These are phyloP conservation scores for Nycticryphes semicollaris DNA, from an alignment of 2,113 vertebrate species.

Conservation along the genomic window DNA sequence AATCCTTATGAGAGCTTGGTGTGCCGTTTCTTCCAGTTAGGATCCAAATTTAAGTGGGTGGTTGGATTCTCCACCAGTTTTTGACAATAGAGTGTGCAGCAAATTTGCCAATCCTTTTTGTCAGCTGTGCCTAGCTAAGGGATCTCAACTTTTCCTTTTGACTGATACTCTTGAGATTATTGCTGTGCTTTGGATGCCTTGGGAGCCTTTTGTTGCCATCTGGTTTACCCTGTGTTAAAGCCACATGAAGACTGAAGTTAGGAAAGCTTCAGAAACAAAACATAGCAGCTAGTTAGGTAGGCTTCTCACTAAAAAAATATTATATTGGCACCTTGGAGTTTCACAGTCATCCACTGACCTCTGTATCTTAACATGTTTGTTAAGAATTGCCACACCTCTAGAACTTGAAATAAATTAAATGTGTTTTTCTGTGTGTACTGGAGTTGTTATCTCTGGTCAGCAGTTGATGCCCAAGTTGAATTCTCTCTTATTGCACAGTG, in stretches of 20 bases:
- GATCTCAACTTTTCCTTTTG: background rate
- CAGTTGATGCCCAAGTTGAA: background rate
- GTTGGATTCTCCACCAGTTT: background rate
- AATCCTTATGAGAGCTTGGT: background rate
- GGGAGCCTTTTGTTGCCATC: background rate
- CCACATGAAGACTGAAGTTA: background rate
- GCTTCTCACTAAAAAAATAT: background rate
- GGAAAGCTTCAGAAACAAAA: background rate
- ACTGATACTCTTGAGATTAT: background rate
- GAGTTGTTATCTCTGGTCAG: background rate
- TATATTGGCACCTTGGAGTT: background rate
- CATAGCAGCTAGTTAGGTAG: background rate
- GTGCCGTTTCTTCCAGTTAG: background rate
- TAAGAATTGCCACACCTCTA: background rate
- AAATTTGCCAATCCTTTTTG: background rate
- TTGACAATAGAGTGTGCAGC: background rate
- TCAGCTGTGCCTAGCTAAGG: background rate
- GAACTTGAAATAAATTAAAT: background rate
- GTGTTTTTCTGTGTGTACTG: background rate
- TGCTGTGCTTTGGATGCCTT: background rate
- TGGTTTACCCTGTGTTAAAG: background rate
- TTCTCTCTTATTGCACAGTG: background rate
- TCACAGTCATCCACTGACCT: rapidly evolving
- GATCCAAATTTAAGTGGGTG: background rate
- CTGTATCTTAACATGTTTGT: background rate